Evolutionary conservation across 2,113 vertebrate species (phyloP), one percentile per base, ranked within the genome.

Genomic region (Paratilapia polleni): DNA sequence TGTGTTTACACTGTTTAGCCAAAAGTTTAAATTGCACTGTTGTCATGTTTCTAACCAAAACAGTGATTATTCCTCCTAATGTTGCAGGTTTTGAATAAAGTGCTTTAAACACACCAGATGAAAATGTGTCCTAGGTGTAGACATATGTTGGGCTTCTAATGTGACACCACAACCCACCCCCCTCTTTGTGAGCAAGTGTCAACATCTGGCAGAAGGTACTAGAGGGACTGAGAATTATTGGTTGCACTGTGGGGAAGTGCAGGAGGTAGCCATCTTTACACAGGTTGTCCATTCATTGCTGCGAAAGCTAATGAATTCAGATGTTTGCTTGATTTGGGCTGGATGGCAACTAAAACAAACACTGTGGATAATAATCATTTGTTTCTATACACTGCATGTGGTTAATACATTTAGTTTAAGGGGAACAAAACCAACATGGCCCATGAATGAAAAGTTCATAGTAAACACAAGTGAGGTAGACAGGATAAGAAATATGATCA

Each of bases 201-300:
- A 85, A 84, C 83, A 88, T 85, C 83, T 92, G 86, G 76, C 26
- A 0, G 17, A 57, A 14, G 70, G 49, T 73, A 66, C 77, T 19
- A 22, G 26, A 43, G 49, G 43, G 14, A 56, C 54, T 26, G 26
- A 4, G 54, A 81, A 54, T 58, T 68, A 59, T 20, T 47, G 52
- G 54, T 26, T 5, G 60, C 80, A 2, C 74, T n/a, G 66, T 43
- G 70, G 83, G 87, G 62, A 68, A 56, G 68, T 81, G 22, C 88
- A 31, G 70, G 70, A 68, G 63, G 80, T 12, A 12, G 75, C 75
- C 64, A 79, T 84, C 34, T 81, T 77, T 62, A 80, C 81, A 80
- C 59, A 31, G 41, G 31, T 60, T 20, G 8, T 58, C 60, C 52
- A 77, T 85, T 88, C 57, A 75, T 49, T 6, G 62, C 28, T 28